Base-by-base conservation (phyloP, 2,888 invertebrate species). In the Dicyrtomina minuta region DNA sequence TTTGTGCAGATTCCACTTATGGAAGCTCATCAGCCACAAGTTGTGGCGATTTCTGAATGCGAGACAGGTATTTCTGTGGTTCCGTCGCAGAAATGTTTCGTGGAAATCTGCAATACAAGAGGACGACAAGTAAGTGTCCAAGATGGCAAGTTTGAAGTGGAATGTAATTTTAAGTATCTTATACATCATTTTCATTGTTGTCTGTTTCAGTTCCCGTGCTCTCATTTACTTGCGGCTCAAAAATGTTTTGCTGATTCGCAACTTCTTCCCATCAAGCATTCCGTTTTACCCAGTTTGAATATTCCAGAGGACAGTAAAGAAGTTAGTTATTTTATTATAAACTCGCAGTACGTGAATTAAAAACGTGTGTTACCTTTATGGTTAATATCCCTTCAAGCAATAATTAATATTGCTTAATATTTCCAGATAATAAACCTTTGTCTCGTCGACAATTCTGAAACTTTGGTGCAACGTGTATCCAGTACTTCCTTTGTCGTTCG, bases 401-500 rank as follows among this genome's bases (percentile, higher is more conserved):
- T n/a, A n/a, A n/a, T n/a, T n/a, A n/a, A n/a, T n/a, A n/a, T n/a
- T n/a, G n/a, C n/a, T n/a, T n/a, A 43, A 24, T 20, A n/a, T n/a
- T n/a, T n/a, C n/a, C 26, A 66, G 58, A 44, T 62, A 1, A 61
- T 68, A 24, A 61, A 53, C 24, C 44, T 55, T 51, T 60, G 44
- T 51, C n/a, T 59, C 17, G 39, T 39, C 17, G 67, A 59, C 17
- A 46, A 26, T 20, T 22, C 86, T 2, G 85, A 86, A 4, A 84
- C 84, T 6, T 81, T 89, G 20, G 89, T 90, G 3, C 89, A 90
- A 81, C 83, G 88, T 75, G 87, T 90, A 27, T 88, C 89, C 0
- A 88, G 88, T 80, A 86, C 86, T 79, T 87, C 88, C 43, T 87
- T 90, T 87, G 89, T 87, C 59, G 88, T 89, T 1, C 88, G 87